Percentiles rank a stretch among this genome's conserved stretches.
These are phyloP conservation scores for Nezara viridula DNA, from an alignment of 2,888 invertebrate genomes.

Conservation along the genomic window DNA sequence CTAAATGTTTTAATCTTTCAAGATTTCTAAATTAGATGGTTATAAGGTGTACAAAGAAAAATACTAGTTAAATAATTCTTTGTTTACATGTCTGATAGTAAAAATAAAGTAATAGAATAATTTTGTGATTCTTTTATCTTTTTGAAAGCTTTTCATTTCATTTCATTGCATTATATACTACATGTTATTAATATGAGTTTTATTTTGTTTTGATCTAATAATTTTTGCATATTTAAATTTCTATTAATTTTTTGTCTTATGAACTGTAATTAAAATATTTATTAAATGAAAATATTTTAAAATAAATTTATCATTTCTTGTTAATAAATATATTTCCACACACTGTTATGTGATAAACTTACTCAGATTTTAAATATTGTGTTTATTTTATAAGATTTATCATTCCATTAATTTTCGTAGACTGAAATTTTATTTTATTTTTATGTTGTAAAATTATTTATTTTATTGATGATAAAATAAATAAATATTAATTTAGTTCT, in stretches of 20 bases:
- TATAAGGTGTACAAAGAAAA: neutral
- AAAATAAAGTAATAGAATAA: neutral
- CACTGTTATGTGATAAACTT: neutral
- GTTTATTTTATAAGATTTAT: slow-evolving; percentile 42
- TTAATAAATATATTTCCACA: neutral
- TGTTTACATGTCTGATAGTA: neutral
- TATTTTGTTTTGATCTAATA: neutral
- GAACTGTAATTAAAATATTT: neutral
- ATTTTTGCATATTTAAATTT: neutral
- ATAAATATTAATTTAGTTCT: neutral
- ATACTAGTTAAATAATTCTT: neutral
- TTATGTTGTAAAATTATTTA: neutral
- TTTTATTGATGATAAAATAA: neutral
- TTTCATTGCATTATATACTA: neutral
- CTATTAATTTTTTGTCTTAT: neutral
- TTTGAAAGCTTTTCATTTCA: neutral
- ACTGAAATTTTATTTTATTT: slow-evolving; percentile 15
- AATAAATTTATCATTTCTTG: neutral
- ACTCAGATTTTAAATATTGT: neutral
- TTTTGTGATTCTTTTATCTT: neutral
- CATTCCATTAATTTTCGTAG: slow-evolving; percentile 9
- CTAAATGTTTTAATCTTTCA: neutral
- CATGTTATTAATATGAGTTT: neutral
- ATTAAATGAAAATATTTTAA: neutral
- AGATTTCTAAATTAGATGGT: neutral